Percentiles rank a stretch among this genome's conserved stretches.
Conservation (phyloP, 1,140 invertebrate species). For the Gryon sp. region DNA sequence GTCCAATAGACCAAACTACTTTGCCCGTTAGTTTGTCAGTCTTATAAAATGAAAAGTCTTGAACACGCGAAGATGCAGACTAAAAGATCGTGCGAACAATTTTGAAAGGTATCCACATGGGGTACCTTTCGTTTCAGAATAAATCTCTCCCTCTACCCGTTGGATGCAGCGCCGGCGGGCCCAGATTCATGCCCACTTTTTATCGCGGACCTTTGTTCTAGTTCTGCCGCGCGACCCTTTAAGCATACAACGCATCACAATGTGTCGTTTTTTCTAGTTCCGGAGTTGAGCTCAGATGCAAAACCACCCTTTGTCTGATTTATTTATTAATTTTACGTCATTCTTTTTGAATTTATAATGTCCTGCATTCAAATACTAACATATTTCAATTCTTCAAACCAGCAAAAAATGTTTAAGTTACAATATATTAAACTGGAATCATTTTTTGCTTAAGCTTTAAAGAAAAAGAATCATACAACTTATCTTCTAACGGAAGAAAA, state of each 20-base stretch:
- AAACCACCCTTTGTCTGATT: conserved; percentile 45
- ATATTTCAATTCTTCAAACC: conserved; percentile 20
- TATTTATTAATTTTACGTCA: conserved; percentile 55
- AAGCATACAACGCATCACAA: conserved; percentile 72
- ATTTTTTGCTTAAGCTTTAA: conserved; percentile 30
- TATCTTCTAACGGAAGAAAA: too few species aligned
- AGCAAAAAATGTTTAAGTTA: conserved; percentile 12
- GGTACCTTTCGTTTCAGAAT: conserved; percentile 40
- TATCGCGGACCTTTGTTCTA: conserved; percentile 77
- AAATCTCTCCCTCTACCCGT: conserved; percentile 60
- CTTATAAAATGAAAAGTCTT: conserved; percentile 47
- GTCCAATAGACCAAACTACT: too few species aligned
- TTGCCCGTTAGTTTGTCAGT: conserved; percentile 4
- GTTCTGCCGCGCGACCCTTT: conserved; percentile 68
- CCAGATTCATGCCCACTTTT: conserved; percentile 75
- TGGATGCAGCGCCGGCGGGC: conserved; percentile 50
- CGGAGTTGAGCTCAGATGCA: conserved; percentile 62
- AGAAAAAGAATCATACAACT: too few species aligned
- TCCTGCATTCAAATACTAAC: conserved; percentile 32
- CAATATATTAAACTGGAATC: background rate
- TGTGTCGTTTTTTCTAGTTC: conserved; percentile 77
- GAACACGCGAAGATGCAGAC: conserved; percentile 59
- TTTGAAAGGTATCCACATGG: conserved; percentile 56
- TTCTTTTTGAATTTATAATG: conserved; percentile 46
- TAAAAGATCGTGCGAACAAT: conserved; percentile 66